Conservation (phyloP, 2,113 vertebrate species). For the Neodon shergylaensis region DNA sequence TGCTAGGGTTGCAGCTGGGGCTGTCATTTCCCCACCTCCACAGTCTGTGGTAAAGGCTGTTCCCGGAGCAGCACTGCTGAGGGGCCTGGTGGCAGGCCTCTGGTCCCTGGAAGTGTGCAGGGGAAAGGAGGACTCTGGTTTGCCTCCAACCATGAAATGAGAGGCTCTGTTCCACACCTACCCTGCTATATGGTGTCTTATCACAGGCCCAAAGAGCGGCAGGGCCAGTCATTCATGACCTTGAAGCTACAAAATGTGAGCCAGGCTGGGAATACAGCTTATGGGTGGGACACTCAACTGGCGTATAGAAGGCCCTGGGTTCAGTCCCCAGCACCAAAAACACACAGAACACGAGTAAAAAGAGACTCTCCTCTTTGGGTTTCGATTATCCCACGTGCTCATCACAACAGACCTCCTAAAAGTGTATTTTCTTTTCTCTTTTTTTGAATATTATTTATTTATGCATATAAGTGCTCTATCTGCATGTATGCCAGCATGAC, state of each 20-base stretch:
- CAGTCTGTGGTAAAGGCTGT: not conserved
- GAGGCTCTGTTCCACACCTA: too few relatives aligned
- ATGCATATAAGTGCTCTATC: too few relatives aligned
- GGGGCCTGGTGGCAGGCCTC: not conserved
- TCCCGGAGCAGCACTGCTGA: not conserved
- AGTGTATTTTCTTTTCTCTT: not conserved
- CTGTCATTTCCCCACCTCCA: not conserved
- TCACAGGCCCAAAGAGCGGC: not conserved
- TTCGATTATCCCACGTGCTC: not conserved
- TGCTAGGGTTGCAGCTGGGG: not conserved
- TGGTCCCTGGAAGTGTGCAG: not conserved
- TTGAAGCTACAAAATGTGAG: not conserved
- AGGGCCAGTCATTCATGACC: not conserved
- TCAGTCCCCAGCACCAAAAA: not conserved
- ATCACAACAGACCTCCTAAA: not conserved
- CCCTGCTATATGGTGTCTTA: not conserved
- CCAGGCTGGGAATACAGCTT: not conserved
- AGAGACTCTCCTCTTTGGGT: not conserved
- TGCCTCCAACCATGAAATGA: not conserved
- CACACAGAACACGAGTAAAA: not conserved
- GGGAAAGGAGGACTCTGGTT: not conserved
- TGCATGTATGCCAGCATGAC: too few relatives aligned
- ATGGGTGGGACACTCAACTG: fast-evolving
- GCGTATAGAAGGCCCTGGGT: not conserved
- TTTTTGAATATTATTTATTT: too few relatives aligned